A percentile compares a stretch with the other conserved stretches of the same genome.
Conservation (phyloP, 1,140 invertebrate species). For the Lordiphosa collinella region DNA sequence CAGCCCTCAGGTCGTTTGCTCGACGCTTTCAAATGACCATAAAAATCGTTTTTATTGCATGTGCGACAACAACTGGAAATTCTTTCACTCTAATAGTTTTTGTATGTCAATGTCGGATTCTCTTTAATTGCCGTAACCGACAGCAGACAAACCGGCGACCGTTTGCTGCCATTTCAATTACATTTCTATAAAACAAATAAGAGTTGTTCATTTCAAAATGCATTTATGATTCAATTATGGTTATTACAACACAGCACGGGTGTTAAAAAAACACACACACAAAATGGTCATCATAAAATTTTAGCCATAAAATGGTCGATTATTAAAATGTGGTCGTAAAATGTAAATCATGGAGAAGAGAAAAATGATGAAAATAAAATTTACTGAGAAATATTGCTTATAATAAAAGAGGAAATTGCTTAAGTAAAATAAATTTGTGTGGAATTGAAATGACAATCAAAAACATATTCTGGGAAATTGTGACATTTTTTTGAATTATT, state of each 20-base stretch:
- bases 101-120: conserved; percentile 68
- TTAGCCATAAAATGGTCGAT: conserved; percentile 65
- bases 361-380: conserved; percentile 38
- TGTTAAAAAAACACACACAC: conserved; percentile 9
- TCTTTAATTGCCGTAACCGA: conserved; percentile 57
- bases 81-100: conserved; percentile 21
- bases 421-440: conserved; percentile 7
- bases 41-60: conserved; percentile 70
- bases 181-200: conserved; percentile 30
- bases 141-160: conserved; percentile 26
- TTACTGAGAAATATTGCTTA: conserved; percentile 17
- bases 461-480: too few species aligned
- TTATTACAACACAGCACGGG: conserved; percentile 27
- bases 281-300: conserved; percentile 32
- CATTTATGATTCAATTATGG: conserved; percentile 63
- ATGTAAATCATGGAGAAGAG: conserved; percentile 52
- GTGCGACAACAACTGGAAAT: conserved; percentile 30
- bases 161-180: conserved; percentile 39
- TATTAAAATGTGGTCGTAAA: conserved; percentile 55
- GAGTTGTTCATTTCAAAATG: conserved; percentile 25
- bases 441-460: too few species aligned
- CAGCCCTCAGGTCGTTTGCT: conserved; percentile 41
- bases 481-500: too few species aligned
- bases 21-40: conserved; percentile 63
- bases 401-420: conserved; percentile 2